These are phyloP conservation scores for Ctenosaura bakeri DNA, from an alignment of 2,797 vertebrate genomes.

Conservation along the genomic window DNA sequence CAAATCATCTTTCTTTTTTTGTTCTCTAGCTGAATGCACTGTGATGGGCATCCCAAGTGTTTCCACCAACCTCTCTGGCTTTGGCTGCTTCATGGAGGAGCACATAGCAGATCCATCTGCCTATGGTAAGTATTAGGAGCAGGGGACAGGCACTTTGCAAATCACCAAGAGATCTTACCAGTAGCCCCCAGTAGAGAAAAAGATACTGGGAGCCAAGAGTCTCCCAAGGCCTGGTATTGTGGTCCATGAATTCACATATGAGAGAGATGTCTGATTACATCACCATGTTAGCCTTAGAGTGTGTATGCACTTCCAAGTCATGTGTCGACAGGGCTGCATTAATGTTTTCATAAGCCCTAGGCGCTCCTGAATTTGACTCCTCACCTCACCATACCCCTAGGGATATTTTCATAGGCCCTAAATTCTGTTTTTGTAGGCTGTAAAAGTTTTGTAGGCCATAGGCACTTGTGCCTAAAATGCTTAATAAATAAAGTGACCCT, in stretches of 20 bases:
- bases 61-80: slow-evolving; percentile 95
- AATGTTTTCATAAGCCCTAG: no score
- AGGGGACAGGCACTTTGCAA: background rate
- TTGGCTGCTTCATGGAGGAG: slow-evolving; percentile 97
- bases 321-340: no score
- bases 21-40: slow-evolving; percentile 89
- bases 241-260: background rate
- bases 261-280: background rate
- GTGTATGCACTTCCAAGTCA: no score
- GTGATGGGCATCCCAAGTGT: slow-evolving; percentile 97
- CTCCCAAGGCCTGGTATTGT: background rate
- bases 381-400: no score
- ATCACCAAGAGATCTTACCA: background rate
- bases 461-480: no score
- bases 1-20: background rate
- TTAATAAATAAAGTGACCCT: no score
- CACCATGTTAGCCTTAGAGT: no score
- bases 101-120: slow-evolving; percentile 94
- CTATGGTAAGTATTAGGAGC: slow-evolving; percentile 82
- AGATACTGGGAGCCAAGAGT: background rate
- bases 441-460: no score
- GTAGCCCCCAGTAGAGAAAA: background rate
- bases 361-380: no score
- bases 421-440: no score
- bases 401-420: no score